Conservation (phyloP, 2,888 invertebrate species). For the Azorinus chamasolen region DNA sequence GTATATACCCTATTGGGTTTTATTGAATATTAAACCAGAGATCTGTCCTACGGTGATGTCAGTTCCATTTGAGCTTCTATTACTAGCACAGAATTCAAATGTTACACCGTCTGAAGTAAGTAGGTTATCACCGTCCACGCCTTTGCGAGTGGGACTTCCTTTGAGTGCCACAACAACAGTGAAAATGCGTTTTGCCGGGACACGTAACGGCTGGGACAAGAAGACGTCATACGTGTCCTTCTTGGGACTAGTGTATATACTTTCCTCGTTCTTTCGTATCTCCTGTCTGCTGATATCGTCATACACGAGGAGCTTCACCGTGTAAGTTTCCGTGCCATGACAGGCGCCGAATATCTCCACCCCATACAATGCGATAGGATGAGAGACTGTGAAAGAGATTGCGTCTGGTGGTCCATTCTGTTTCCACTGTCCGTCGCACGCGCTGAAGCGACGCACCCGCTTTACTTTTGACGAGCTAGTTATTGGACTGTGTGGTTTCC, state of each 20-base stretch:
- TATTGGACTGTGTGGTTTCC: not conserved
- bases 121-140: constrained; percentile 51
- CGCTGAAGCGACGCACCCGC: constrained; percentile 38
- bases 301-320: constrained; percentile 34
- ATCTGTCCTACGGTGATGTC: constrained; percentile 60
- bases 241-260: constrained; percentile 39
- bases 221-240: constrained; percentile 47
- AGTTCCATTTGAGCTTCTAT: constrained; percentile 61
- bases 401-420: constrained; percentile 62
- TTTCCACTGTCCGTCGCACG: constrained; percentile 57
- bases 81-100: constrained; percentile 57
- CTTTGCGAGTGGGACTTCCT: constrained; percentile 55
- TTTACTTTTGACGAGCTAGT: not conserved
- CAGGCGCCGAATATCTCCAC: constrained; percentile 51
- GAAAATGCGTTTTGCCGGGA: constrained; percentile 48
- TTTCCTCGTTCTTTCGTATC: constrained; percentile 48
- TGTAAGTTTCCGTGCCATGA: constrained; percentile 43
- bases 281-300: constrained; percentile 56
- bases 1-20: constrained; percentile 15
- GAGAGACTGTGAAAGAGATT: constrained; percentile 55
- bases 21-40: constrained; percentile 56
- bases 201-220: constrained; percentile 44
- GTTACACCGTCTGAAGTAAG: constrained; percentile 47
- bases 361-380: constrained; percentile 54
- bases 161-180: constrained; percentile 43